phyloP scores from a whole-genome alignment of 1,140 invertebrate species.

The Rhopalosiphum maidis region DNA sequence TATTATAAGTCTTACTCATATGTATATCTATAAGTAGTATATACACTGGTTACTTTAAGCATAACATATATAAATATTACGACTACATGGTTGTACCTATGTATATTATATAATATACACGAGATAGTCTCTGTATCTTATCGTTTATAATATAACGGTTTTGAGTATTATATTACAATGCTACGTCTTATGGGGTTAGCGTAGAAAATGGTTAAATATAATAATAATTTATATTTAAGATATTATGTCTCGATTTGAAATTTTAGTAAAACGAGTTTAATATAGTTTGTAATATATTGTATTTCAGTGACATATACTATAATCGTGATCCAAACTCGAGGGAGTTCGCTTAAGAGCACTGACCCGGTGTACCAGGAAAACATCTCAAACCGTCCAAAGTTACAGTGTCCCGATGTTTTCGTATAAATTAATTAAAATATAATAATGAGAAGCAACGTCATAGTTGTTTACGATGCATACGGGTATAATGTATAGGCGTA shows the following conservation, averaged over 20 bases:
- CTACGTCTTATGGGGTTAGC: not conserved
- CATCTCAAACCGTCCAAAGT: not conserved
- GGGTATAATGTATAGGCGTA: too few relatives aligned
- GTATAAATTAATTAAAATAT: not conserved
- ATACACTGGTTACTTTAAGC: not conserved
- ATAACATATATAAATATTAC: not conserved
- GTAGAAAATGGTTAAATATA: not conserved
- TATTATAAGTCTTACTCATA: not conserved
- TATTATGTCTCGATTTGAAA: not conserved
- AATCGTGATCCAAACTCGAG: not conserved
- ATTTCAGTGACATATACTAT: not conserved
- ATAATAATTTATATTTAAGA: slow-evolving; percentile 5
- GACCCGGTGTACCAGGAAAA: not conserved
- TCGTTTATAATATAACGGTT: not conserved
- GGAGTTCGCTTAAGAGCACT: not conserved
- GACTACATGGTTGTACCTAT: not conserved
- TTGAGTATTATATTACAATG: not conserved
- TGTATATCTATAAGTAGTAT: too few relatives aligned
- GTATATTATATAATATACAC: not conserved
- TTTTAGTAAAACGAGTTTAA: not conserved
- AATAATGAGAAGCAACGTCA: not conserved
- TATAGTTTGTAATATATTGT: not conserved
- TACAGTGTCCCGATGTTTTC: not conserved
- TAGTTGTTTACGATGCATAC: not conserved
- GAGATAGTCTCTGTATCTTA: not conserved